A percentile compares a stretch with the other conserved stretches of the same genome.
Evolutionary conservation across 1,140 invertebrate species (phyloP).

Genomic region (Heliothis subflexa): DNA sequence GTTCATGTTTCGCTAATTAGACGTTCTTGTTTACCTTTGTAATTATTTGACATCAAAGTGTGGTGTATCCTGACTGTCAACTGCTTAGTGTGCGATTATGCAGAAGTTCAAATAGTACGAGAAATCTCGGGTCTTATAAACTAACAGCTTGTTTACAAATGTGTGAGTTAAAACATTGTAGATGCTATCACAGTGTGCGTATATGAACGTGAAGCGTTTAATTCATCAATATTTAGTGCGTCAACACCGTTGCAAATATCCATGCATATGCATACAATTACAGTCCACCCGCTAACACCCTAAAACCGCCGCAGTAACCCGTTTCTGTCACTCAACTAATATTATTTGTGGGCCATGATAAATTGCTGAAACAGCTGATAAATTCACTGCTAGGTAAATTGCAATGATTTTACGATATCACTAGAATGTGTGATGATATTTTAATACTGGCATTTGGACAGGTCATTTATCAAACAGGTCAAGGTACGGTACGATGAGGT

Average conservation of each 20-base stretch:
- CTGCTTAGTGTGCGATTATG: background rate
- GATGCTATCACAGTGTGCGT: background rate
- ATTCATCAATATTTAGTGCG: conserved; percentile 30
- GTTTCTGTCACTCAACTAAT: conserved; percentile 35
- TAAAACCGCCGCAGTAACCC: conserved; percentile 23
- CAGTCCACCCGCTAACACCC: conserved; percentile 6
- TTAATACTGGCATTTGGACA: background rate
- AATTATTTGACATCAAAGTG: conserved; percentile 71
- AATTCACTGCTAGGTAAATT: background rate
- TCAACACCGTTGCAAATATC: conserved; percentile 19
- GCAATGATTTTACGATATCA: background rate
- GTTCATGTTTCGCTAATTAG: conserved; percentile 75
- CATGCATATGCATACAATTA: conserved; percentile 40
- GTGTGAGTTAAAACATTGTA: background rate
- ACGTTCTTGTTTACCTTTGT: conserved; percentile 69
- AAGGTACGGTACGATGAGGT: no score
- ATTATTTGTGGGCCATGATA: conserved; percentile 38
- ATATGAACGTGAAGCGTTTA: conserved; percentile 13
- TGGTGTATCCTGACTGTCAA: conserved; percentile 45
- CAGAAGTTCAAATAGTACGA: background rate
- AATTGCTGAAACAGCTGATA: conserved; percentile 28
- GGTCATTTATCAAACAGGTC: no score
- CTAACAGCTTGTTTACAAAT: background rate
- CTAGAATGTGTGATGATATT: background rate
- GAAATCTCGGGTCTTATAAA: background rate